Conservation (phyloP, 2,113 vertebrate genomes). For the Dipodomys ordii region DNA sequence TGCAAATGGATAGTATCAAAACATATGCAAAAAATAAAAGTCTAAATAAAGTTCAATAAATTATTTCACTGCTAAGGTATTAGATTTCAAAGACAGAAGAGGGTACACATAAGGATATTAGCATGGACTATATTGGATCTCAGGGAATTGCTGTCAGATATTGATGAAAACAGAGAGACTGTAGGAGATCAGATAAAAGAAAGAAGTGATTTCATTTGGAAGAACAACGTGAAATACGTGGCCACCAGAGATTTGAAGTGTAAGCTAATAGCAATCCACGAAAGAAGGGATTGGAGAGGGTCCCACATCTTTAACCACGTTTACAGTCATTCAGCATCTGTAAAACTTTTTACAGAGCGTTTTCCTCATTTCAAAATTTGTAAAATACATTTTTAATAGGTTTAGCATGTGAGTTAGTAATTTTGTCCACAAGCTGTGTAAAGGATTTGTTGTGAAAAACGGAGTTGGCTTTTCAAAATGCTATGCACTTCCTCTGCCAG, state of each 20-base stretch:
- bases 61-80: slow-evolving; percentile 90
- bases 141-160: slow-evolving; percentile 92
- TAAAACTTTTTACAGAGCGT: slow-evolving; percentile 82
- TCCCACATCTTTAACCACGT: slow-evolving; percentile 81
- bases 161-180: slow-evolving; percentile 90
- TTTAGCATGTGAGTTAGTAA: slow-evolving; percentile 74
- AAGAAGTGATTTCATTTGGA: slow-evolving; percentile 89
- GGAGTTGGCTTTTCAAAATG: background rate
- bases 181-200: slow-evolving; percentile 91
- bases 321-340: slow-evolving; percentile 85
- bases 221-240: slow-evolving; percentile 86
- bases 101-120: slow-evolving; percentile 87
- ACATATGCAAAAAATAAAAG: slow-evolving; percentile 89
- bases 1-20: slow-evolving; percentile 88
- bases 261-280: slow-evolving; percentile 87
- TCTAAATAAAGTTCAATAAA: slow-evolving; percentile 90
- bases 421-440: slow-evolving; percentile 58
- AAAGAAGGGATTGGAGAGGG: slow-evolving; percentile 86
- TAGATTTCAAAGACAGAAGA: slow-evolving; percentile 90
- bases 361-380: slow-evolving; percentile 82
- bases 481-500: background rate
- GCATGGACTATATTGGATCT: slow-evolving; percentile 88
- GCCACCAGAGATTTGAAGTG: slow-evolving; percentile 88
- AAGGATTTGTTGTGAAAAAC: slow-evolving; percentile 42
- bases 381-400: slow-evolving; percentile 78